Percentiles rank a stretch among this genome's conserved stretches.
Conservation (phyloP, 2,113 vertebrate species). For the Lophochroa leadbeateri region DNA sequence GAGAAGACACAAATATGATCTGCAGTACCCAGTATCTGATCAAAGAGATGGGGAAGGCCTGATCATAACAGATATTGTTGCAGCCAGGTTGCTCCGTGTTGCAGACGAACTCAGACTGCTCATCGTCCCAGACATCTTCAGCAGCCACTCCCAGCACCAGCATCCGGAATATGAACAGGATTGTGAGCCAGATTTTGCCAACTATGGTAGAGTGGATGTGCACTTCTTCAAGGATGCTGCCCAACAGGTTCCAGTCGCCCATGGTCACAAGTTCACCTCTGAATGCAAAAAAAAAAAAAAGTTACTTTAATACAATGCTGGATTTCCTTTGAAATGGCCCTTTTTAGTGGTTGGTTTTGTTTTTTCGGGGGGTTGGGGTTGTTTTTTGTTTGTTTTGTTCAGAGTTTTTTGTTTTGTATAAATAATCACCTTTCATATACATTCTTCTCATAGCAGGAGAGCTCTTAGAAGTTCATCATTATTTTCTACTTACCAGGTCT, state of each 20-base stretch:
- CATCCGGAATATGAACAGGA: conserved; percentile 96
- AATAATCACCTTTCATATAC: neutral
- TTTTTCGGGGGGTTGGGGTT: neutral
- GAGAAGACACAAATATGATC: conserved; percentile 94
- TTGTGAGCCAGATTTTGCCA: conserved; percentile 96
- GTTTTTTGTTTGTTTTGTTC: neutral
- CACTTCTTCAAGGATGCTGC: conserved; percentile 93
- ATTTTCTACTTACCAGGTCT: neutral
- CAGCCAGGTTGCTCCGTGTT: conserved; percentile 96
- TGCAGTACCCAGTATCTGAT: conserved; percentile 96
- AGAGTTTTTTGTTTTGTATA: rapidly evolving
- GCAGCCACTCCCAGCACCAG: conserved; percentile 91
- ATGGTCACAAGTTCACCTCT: conserved; percentile 83
- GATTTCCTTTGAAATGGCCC: neutral
- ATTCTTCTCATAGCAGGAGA: neutral
- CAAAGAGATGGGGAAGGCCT: conserved; percentile 93
- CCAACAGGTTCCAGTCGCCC: conserved; percentile 95
- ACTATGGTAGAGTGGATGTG: conserved; percentile 93
- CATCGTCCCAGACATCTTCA: conserved; percentile 94
- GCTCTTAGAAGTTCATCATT: neutral
- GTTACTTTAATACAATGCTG: neutral
- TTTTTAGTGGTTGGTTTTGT: neutral
- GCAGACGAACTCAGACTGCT: conserved; percentile 92
- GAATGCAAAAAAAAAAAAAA: neutral
- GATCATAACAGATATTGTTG: conserved; percentile 91